phyloP scores from a whole-genome alignment of 2,888 invertebrate genomes.

The Ceratothoa steindachneri region DNA sequence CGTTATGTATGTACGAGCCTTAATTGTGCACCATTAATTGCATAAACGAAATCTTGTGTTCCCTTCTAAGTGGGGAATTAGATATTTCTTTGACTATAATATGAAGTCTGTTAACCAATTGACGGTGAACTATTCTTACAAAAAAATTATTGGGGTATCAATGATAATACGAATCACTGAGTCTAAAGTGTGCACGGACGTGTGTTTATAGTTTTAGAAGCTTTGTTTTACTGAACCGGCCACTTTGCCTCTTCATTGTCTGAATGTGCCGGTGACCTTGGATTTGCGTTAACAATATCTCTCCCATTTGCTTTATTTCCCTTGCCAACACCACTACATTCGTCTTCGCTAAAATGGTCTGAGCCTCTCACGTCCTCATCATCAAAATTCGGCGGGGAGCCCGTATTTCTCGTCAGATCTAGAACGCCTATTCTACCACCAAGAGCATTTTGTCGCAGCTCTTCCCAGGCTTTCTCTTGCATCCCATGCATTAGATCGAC shows the following conservation, averaged over 20 bases:
- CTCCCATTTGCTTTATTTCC: conserved; percentile 35
- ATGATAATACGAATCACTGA: background rate
- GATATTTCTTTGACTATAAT: background rate
- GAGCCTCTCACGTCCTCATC: conserved; percentile 33
- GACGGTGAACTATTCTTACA: background rate
- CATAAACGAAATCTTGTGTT: background rate
- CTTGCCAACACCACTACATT: conserved; percentile 27
- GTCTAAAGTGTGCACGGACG: background rate
- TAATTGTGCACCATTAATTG: background rate
- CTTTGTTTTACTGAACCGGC: conserved; percentile 39
- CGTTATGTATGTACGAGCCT: background rate
- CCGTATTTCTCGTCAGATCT: conserved; percentile 35
- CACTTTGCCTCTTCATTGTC: conserved; percentile 41
- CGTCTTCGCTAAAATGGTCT: conserved; percentile 45
- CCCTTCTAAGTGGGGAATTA: background rate
- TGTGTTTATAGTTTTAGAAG: no score
- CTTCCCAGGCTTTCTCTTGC: conserved; percentile 26
- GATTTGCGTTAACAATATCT: conserved; percentile 36
- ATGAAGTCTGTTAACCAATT: background rate
- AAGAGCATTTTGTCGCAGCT: conserved; percentile 26
- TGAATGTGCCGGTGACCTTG: conserved; percentile 37
- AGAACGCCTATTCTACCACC: conserved; percentile 32
- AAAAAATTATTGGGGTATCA: background rate
- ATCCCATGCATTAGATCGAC: conserved; percentile 36
- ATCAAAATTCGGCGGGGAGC: conserved; percentile 31